phyloP scores from a whole-genome alignment of 1,140 invertebrate genomes.

The Ganaspis sp. region DNA sequence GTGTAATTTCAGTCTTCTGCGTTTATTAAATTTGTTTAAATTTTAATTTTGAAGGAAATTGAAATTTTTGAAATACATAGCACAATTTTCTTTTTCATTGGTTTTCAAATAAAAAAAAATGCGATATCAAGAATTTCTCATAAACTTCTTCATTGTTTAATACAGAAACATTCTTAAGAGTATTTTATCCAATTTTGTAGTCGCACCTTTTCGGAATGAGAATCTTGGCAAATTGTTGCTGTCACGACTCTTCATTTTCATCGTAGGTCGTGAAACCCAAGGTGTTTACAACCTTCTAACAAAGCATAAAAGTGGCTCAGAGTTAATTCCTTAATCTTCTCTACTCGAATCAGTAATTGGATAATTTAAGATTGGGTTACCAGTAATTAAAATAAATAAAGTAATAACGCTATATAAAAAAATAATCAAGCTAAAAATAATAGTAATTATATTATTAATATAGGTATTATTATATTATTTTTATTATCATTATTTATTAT shows the following conservation, averaged over 20 bases:
- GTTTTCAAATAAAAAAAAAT: background rate
- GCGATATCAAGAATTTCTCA: background rate
- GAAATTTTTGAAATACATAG: no score
- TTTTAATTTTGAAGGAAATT: no score
- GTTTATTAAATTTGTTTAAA: no score
- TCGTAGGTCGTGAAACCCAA: background rate
- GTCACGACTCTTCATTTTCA: background rate
- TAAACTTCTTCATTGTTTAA: background rate
- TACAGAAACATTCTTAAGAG: background rate
- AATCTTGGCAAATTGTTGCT: background rate
- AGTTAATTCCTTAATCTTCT: background rate
- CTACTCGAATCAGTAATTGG: background rate
- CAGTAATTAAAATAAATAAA: no score
- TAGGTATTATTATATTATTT: no score
- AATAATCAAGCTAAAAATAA: no score
- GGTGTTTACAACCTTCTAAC: background rate
- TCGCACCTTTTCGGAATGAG: background rate
- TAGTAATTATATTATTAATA: no score
- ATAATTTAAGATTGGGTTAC: background rate
- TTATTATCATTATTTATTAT: no score
- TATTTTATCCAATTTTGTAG: slow-evolving; percentile 19
- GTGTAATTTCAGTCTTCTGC: no score
- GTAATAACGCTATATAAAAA: no score
- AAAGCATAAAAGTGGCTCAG: background rate
- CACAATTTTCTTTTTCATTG: no score